phyloP scores from a whole-genome alignment of 2,797 vertebrate species.

The Chaetophractus vellerosus region DNA sequence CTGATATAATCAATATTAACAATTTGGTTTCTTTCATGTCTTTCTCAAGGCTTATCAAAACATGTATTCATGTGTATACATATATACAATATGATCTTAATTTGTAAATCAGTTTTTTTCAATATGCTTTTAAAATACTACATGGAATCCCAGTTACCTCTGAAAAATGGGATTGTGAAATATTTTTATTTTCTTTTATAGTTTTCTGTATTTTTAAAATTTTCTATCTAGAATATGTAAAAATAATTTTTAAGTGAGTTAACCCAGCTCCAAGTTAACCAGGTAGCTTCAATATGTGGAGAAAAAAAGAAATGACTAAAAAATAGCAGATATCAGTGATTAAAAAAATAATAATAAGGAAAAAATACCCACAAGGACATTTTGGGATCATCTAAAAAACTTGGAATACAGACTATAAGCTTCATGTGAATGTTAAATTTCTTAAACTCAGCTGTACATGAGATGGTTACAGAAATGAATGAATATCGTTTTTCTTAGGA shows the following conservation, averaged over 20 bases:
- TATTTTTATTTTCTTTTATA: not conserved
- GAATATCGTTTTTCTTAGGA: too few species aligned
- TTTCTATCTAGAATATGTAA: not conserved
- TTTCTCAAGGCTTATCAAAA: not conserved
- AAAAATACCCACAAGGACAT: too few species aligned
- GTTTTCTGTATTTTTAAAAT: conserved; percentile 29
- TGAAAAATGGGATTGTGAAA: conserved; percentile 47
- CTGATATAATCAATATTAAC: not conserved
- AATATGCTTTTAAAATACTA: conserved; percentile 10
- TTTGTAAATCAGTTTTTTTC: not conserved
- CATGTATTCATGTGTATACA: not conserved
- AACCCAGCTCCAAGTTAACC: not conserved
- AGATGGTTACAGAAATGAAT: too few species aligned
- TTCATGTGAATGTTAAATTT: too few species aligned
- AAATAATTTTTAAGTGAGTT: not conserved
- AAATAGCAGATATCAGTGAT: not conserved
- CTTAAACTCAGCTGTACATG: too few species aligned
- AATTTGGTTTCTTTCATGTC: not conserved
- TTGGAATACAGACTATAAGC: too few species aligned
- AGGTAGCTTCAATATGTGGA: not conserved
- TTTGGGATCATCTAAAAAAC: too few species aligned
- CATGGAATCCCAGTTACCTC: not conserved
- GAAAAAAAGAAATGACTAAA: conserved; percentile 12
- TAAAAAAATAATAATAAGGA: not conserved
- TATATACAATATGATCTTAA: not conserved